phyloP scores from a whole-genome alignment of 2,797 vertebrate species.

The Cuculus canorus region DNA sequence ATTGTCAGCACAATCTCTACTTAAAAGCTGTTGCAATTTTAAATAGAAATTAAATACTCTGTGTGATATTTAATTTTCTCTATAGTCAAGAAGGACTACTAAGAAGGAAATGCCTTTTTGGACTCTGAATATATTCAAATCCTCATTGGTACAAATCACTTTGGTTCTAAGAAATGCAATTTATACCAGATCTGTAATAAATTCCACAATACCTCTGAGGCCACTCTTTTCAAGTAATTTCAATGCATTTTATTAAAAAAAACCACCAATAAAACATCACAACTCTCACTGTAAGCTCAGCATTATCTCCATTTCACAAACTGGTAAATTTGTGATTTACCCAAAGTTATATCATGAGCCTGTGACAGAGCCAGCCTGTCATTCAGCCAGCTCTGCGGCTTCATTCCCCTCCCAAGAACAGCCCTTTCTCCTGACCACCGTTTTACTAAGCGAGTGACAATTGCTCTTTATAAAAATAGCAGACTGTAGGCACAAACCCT shows the following conservation, averaged over 20 bases:
- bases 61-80: neutral
- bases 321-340: neutral
- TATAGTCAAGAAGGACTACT: neutral
- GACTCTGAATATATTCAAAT: neutral
- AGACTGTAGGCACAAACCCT: neutral
- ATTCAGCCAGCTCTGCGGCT: neutral
- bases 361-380: neutral
- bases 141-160: neutral
- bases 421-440: neutral
- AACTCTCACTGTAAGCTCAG: neutral
- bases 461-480: neutral
- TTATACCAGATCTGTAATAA: neutral
- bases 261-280: neutral
- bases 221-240: slow-evolving; percentile 1
- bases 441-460: neutral
- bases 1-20: neutral
- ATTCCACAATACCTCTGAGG: neutral
- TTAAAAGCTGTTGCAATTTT: neutral
- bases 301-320: neutral
- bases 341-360: neutral
- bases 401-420: neutral
- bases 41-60: neutral
- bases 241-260: neutral
- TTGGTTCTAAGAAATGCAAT: neutral
- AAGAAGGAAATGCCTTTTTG: neutral